These are phyloP conservation scores for Stenotaenia linearis DNA, from an alignment of 2,888 invertebrate genomes.

Conservation along the genomic window DNA sequence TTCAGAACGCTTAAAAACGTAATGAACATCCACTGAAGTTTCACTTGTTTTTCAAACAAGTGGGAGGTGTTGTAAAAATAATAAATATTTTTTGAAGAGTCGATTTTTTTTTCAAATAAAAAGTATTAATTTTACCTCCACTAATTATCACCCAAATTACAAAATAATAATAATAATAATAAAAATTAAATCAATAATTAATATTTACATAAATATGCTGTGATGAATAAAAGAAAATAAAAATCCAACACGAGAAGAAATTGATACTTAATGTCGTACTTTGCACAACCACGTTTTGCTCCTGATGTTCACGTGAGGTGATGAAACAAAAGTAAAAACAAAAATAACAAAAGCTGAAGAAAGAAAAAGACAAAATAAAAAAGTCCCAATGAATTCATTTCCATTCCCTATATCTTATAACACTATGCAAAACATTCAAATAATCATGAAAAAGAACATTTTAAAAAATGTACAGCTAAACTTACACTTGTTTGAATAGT, in stretches of 20 bases:
- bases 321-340: neutral
- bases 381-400: neutral
- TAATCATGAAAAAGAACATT: neutral
- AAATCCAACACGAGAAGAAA: neutral
- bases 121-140: slow-evolving; percentile 27
- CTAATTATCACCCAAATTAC: slow-evolving; percentile 19
- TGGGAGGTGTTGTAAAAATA: neutral
- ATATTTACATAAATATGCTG: slow-evolving; percentile 16
- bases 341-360: neutral
- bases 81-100: neutral
- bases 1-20: neutral
- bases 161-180: neutral
- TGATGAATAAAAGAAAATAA: neutral
- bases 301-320: neutral
- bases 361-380: neutral
- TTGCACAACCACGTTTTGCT: neutral
- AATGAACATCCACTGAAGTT: neutral
- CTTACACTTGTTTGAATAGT: slow-evolving; percentile 22
- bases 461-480: slow-evolving; percentile 15
- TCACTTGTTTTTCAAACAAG: neutral
- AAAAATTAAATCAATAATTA: neutral
- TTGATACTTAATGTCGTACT: neutral
- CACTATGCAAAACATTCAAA: slow-evolving; percentile 24
- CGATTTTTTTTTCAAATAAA: neutral
- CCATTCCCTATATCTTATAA: slow-evolving; percentile 26